Percentiles rank a stretch among this genome's conserved stretches.
These are phyloP conservation scores for Eulemur rubriventer DNA, from an alignment of 2,797 vertebrate genomes.

Conservation along the genomic window DNA sequence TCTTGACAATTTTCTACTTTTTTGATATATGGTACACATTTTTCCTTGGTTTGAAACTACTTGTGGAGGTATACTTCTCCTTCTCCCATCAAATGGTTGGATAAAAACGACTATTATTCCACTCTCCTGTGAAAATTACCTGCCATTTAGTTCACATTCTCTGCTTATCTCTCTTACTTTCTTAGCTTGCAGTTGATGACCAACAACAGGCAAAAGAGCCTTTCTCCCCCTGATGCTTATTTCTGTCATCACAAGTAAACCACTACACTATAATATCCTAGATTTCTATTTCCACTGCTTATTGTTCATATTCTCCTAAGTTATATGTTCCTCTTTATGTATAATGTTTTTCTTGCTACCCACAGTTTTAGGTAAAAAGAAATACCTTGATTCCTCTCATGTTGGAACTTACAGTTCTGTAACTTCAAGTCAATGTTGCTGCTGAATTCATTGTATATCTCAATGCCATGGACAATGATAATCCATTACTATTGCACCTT, in stretches of 20 bases:
- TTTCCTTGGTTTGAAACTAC: slow-evolving; percentile 39
- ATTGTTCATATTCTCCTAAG: neutral
- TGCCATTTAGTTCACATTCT: slow-evolving; percentile 12
- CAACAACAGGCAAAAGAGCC: neutral
- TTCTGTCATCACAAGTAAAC: neutral
- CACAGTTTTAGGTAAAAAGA: neutral
- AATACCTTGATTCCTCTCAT: neutral
- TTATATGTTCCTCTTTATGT: neutral
- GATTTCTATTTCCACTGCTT: neutral
- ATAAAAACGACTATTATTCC: slow-evolving; percentile 18
- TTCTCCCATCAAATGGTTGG: neutral
- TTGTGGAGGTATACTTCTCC: neutral
- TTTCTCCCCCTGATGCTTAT: neutral
- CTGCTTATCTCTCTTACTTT: slow-evolving; percentile 21
- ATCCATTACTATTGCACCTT: neutral
- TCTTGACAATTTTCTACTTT: neutral
- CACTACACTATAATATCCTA: neutral
- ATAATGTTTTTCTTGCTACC: neutral
- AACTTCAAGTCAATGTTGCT: neutral
- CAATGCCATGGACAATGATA: neutral
- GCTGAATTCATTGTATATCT: neutral
- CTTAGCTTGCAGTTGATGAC: slow-evolving; percentile 18
- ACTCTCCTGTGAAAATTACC: slow-evolving; percentile 43
- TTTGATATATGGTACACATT: slow-evolving; percentile 8
- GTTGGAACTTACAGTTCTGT: neutral